phyloP scores from a whole-genome alignment of 2,888 invertebrate genomes.

The Phlogophora meticulosa region DNA sequence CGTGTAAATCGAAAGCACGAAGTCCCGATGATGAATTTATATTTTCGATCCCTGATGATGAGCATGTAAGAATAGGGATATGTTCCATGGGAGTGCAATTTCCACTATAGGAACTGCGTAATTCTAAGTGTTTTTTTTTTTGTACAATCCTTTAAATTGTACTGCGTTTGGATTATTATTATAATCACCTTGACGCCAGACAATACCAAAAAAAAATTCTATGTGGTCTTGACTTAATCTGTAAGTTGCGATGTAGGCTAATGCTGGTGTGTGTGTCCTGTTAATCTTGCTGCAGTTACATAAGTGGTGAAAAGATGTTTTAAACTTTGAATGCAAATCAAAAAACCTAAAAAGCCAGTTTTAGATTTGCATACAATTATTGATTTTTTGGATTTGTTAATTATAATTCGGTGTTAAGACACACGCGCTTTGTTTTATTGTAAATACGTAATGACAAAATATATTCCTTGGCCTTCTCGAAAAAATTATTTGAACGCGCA shows the following conservation, averaged over 20 bases:
- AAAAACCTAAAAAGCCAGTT: too few relatives aligned
- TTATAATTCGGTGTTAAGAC: background rate
- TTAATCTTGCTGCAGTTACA: background rate
- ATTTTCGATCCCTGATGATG: too few relatives aligned
- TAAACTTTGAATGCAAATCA: too few relatives aligned
- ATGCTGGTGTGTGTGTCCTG: conserved; percentile 2
- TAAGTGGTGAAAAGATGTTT: background rate
- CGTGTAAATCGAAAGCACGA: too few relatives aligned
- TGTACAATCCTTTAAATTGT: too few relatives aligned
- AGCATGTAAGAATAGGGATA: too few relatives aligned
- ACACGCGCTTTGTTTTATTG: background rate
- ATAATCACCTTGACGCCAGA: background rate
- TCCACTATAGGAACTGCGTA: too few relatives aligned
- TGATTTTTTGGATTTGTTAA: background rate
- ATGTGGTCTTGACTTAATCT: background rate
- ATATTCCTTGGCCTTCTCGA: conserved; percentile 4
- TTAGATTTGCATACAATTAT: background rate
- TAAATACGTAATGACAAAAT: background rate
- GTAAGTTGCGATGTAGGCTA: conserved; percentile 1
- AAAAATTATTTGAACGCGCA: background rate
- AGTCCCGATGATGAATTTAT: too few relatives aligned
- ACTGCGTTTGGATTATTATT: conserved; percentile 6
- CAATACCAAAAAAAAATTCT: background rate
- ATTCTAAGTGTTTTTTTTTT: too few relatives aligned
- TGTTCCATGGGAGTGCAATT: too few relatives aligned